phyloP scores from a whole-genome alignment of 2,888 invertebrate species.

The Camptogramma bilineatum region DNA sequence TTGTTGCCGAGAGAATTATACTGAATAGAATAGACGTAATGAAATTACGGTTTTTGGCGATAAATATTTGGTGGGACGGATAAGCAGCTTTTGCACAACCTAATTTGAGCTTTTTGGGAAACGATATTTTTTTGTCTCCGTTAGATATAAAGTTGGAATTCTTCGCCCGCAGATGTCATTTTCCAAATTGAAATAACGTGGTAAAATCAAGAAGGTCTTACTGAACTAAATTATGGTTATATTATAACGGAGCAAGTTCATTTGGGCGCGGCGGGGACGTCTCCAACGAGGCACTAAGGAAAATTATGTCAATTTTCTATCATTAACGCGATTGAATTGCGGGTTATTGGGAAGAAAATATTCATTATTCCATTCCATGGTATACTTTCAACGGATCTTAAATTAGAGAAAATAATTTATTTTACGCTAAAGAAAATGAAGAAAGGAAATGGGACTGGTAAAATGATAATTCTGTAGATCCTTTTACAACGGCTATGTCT shows the following conservation, averaged over 20 bases:
- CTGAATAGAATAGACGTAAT: conserved; percentile 23
- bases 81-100: conserved; percentile 11
- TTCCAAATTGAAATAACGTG: neutral
- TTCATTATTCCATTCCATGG: conserved; percentile 9
- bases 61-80: conserved; percentile 25
- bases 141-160: neutral
- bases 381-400: conserved; percentile 35
- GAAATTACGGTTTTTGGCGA: conserved; percentile 21
- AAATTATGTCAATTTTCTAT: conserved; percentile 66
- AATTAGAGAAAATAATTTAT: conserved; percentile 34
- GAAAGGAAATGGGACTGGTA: too few relatives aligned
- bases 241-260: conserved; percentile 40
- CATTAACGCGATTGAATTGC: conserved; percentile 54
- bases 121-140: neutral
- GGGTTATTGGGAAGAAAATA: conserved; percentile 36
- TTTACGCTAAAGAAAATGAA: neutral
- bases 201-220: neutral
- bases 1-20: conserved; percentile 31
- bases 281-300: conserved; percentile 38
- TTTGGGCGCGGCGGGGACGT: conserved; percentile 47
- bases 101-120: conserved; percentile 10
- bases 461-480: too few relatives aligned
- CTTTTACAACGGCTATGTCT: too few relatives aligned
- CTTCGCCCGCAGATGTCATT: neutral
- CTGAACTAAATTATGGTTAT: conserved; percentile 23